Base-by-base conservation (phyloP, 2,113 vertebrate genomes). In the Anser cygnoides region DNA sequence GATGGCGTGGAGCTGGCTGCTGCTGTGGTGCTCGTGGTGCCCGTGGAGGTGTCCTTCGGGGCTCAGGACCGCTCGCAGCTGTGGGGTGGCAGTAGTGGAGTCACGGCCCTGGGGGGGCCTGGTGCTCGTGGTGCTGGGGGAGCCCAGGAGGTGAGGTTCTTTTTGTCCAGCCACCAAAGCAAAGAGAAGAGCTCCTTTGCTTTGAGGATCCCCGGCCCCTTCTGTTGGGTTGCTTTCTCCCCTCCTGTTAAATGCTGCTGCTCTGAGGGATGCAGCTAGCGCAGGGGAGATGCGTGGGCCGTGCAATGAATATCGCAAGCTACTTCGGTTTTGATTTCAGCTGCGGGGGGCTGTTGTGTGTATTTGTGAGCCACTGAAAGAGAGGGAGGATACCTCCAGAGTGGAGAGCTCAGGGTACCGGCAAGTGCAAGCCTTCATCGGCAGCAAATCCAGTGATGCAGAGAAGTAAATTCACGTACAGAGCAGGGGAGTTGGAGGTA, bases 101-200 rank as follows among this genome's bases (percentile, higher is more conserved):
- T 54, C 59, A 6, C 41, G 31, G 15, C 46, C 41, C 62, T 0
- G 4, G 33, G 65, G 21, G 19, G 6, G 46, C n/a, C 37, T n/a
- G 49, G 11, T 57, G 55, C 55, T 57, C 10, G 49, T 23, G n/a
- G n/a, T 35, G 46, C 25, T 17, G 5, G 5, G 15, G 28, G 35
- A 66, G 7, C 26, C 0, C 2, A 58, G 41, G 33, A 72, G 37
- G 3, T 16, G 58, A 26, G 13, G 6, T 49, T 49, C 21, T 49
- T 18, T 82, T 73, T 80, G n/a, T 62, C 67, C 72, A 14, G 75
- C 79, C 5, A 68, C 52, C 46, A 29, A 58, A 66, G 79, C 39
- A 1, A 31, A 54, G 41, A 67, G 37, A 74, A 39, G 29, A 23
- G 23, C 35, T 63, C 41, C 43, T 70, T 43, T 23, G n/a, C 80